phyloP scores from a whole-genome alignment of 2,888 invertebrate species.

The Chelonus formosanus region DNA sequence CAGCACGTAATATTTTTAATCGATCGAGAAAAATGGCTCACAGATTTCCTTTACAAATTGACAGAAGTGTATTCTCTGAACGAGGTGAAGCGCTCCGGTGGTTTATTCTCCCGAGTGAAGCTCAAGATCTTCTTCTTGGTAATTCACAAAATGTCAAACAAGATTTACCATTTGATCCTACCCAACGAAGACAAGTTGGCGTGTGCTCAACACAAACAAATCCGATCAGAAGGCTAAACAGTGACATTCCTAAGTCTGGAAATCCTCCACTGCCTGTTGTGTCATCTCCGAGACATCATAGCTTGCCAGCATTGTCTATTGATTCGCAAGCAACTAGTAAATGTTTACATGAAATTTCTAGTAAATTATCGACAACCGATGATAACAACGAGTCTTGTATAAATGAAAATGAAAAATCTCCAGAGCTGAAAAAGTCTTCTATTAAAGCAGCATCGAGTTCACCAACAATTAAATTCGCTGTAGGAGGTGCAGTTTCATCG shows the following conservation, averaged over 20 bases:
- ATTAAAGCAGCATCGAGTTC: conserved; percentile 23
- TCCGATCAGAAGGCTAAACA: conserved; percentile 58
- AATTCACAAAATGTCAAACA: conserved; percentile 81
- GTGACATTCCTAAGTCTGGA: conserved; percentile 57
- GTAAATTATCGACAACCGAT: conserved; percentile 19
- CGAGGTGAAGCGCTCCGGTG: conserved; percentile 79
- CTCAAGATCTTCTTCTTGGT: conserved; percentile 78
- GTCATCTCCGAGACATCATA: conserved; percentile 74
- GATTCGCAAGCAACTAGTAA: conserved; percentile 18
- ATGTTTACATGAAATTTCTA: conserved; percentile 28
- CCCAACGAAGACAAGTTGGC: conserved; percentile 63
- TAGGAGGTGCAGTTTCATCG: conserved; percentile 73
- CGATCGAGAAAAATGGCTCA: conserved; percentile 80
- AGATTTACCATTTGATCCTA: conserved; percentile 78
- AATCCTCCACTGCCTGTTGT: conserved; percentile 64
- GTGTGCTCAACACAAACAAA: conserved; percentile 35
- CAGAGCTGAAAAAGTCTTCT: too few relatives aligned
- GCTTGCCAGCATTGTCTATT: conserved; percentile 69
- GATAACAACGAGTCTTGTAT: conserved; percentile 32
- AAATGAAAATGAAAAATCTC: background rate
- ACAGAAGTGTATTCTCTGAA: conserved; percentile 76
- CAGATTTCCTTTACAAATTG: conserved; percentile 74
- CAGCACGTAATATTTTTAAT: conserved; percentile 80
- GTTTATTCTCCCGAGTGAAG: conserved; percentile 91
- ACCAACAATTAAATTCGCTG: conserved; percentile 72